These are phyloP conservation scores for Sisyra nigra DNA, from an alignment of 2,888 invertebrate species.

Conservation along the genomic window DNA sequence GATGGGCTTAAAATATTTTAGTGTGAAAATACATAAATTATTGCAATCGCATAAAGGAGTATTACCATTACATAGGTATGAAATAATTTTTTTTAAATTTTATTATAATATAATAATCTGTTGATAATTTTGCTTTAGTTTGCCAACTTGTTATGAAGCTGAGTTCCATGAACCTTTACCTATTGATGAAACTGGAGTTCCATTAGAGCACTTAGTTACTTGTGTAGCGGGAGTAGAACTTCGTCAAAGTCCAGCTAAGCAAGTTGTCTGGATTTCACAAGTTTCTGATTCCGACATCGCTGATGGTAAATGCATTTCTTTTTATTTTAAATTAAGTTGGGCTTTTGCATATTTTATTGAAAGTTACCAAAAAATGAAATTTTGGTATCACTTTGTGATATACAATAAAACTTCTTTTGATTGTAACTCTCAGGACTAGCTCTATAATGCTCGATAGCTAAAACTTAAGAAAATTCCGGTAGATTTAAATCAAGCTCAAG, in stretches of 20 bases:
- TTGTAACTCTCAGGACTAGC: too few relatives aligned
- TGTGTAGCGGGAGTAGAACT: conserved; percentile 60
- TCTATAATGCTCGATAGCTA: too few relatives aligned
- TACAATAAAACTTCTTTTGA: too few relatives aligned
- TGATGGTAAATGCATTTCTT: conserved; percentile 19
- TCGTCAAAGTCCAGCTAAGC: conserved; percentile 34
- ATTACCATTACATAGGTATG: conserved; percentile 62
- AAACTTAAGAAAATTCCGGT: too few relatives aligned
- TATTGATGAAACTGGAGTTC: conserved; percentile 58
- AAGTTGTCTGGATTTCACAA: conserved; percentile 28
- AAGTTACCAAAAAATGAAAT: too few relatives aligned
- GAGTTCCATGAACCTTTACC: conserved; percentile 45
- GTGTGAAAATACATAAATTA: conserved; percentile 46
- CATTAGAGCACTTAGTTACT: conserved; percentile 77
- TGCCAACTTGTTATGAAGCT: conserved; percentile 65
- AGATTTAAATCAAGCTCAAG: too few relatives aligned
- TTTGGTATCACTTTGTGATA: too few relatives aligned
- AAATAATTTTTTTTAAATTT: conserved; percentile 15
- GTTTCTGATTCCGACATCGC: conserved; percentile 20
- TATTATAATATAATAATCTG: conserved; percentile 2
- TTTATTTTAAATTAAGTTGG: too few relatives aligned
- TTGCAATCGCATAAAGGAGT: conserved; percentile 59
- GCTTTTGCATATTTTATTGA: too few relatives aligned
- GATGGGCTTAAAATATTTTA: conserved; percentile 48
- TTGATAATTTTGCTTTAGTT: conserved; percentile 31